A percentile compares a stretch with the other conserved stretches of the same genome.
phyloP scores from a whole-genome alignment of 1,140 invertebrate species.

The Heliconius nattereri region DNA sequence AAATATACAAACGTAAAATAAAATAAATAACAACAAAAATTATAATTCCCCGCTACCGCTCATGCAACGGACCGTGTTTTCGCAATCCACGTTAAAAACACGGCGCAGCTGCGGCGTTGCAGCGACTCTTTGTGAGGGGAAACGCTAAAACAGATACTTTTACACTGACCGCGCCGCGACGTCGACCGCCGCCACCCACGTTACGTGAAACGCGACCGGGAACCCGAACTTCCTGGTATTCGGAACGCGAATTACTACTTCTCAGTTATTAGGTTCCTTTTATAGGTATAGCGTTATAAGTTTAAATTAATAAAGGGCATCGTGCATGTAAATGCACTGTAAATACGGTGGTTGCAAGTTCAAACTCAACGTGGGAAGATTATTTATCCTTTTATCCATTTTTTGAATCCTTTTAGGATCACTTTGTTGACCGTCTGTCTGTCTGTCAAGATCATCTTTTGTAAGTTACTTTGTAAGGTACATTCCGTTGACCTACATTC shows the following conservation, averaged over 20 bases:
- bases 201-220: conserved; percentile 27
- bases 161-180: conserved; percentile 39
- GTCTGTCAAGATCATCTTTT: too few species aligned
- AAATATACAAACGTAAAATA: neutral
- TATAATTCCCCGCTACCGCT: conserved; percentile 9
- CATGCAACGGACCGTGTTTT: conserved; percentile 37
- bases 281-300: too few species aligned
- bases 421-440: too few species aligned
- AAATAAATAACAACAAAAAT: neutral
- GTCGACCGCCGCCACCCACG: conserved; percentile 36
- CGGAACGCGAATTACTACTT: neutral
- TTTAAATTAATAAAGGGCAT: too few species aligned
- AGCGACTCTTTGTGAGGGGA: conserved; percentile 44
- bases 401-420: too few species aligned
- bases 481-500: too few species aligned
- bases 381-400: too few species aligned
- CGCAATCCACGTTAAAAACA: conserved; percentile 49
- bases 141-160: conserved; percentile 48
- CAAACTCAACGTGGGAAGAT: too few species aligned
- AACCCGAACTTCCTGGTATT: conserved; percentile 29
- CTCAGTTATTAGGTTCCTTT: too few species aligned
- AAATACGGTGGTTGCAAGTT: too few species aligned
- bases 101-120: conserved; percentile 45
- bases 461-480: too few species aligned
- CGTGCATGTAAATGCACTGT: too few species aligned